A percentile compares a stretch with the other conserved stretches of the same genome.
Evolutionary conservation across 2,888 invertebrate genomes (phyloP).

Genomic region (Perizoma flavofasciatum): DNA sequence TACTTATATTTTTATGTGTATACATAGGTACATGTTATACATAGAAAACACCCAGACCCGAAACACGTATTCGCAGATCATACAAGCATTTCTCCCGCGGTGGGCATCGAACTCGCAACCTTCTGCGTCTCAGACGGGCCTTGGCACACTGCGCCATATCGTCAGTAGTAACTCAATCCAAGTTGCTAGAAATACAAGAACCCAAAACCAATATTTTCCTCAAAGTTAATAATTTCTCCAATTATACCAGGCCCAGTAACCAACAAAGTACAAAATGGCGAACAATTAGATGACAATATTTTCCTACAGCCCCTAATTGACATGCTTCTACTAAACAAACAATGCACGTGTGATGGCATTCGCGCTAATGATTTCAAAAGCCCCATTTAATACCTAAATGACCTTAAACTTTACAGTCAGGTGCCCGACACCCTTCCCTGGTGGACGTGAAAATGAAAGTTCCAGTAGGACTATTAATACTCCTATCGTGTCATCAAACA

Average conservation of each 20-base stretch:
- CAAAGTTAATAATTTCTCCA: conserved; percentile 5
- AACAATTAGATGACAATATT: conserved; percentile 69
- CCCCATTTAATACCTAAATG: conserved; percentile 48
- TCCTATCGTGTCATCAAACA: conserved; percentile 42
- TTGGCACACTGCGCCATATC: too few relatives aligned
- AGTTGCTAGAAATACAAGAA: conserved; percentile 1
- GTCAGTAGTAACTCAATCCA: too few relatives aligned
- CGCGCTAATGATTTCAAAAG: conserved; percentile 63
- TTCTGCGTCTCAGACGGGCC: too few relatives aligned
- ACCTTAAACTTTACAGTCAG: conserved; percentile 59
- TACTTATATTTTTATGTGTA: too few relatives aligned
- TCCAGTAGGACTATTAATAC: conserved; percentile 40
- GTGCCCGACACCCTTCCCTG: conserved; percentile 32
- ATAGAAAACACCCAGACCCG: too few relatives aligned
- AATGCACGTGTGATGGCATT: conserved; percentile 54
- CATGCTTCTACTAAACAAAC: conserved; percentile 65
- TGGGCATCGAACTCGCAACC: too few relatives aligned
- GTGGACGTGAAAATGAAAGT: conserved; percentile 46
- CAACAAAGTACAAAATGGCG: conserved; percentile 43
- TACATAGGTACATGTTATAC: too few relatives aligned
- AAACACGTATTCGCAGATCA: too few relatives aligned
- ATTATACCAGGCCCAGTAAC: conserved; percentile 22
- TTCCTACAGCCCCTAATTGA: conserved; percentile 71
- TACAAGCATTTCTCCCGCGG: too few relatives aligned
- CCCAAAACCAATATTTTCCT: conserved; percentile 14